Evolutionary conservation across 2,888 invertebrate genomes (phyloP).

Genomic region (Microctonus brassicae): DNA sequence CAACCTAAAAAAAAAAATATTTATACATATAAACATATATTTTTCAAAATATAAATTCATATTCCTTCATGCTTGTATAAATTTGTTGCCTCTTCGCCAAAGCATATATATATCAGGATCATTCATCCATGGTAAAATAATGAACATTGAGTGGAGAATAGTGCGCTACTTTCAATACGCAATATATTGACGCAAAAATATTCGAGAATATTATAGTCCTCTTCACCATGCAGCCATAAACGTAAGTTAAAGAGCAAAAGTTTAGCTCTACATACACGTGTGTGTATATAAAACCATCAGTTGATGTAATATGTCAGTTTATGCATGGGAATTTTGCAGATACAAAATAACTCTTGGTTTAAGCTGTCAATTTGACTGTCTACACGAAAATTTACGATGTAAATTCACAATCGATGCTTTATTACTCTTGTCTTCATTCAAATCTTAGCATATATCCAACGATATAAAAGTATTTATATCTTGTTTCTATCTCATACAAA

Average conservation of each 20-base stretch:
- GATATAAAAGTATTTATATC: neutral
- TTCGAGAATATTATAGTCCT: neutral
- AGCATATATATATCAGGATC: neutral
- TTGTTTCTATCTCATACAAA: neutral
- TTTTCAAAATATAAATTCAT: too few species aligned
- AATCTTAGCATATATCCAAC: neutral
- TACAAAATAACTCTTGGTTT: neutral
- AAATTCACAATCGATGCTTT: conserved; percentile 16
- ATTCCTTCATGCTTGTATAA: neutral
- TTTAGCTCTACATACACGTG: too few species aligned
- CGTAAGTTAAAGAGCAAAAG: too few species aligned
- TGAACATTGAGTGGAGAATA: neutral
- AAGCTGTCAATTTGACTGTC: conserved; percentile 13
- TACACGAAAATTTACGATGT: conserved; percentile 2
- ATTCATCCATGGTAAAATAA: conserved; percentile 3
- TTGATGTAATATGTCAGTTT: neutral
- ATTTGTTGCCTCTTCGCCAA: neutral
- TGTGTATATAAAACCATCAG: neutral
- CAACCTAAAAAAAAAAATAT: too few species aligned
- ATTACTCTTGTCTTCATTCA: neutral
- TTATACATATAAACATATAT: neutral
- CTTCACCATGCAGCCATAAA: neutral
- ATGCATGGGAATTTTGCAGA: neutral
- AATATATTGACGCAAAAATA: neutral
- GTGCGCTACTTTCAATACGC: neutral